These are phyloP conservation scores for Caenorhabditis tropicalis DNA, from an alignment of 1,140 invertebrate species.

Conservation along the genomic window DNA sequence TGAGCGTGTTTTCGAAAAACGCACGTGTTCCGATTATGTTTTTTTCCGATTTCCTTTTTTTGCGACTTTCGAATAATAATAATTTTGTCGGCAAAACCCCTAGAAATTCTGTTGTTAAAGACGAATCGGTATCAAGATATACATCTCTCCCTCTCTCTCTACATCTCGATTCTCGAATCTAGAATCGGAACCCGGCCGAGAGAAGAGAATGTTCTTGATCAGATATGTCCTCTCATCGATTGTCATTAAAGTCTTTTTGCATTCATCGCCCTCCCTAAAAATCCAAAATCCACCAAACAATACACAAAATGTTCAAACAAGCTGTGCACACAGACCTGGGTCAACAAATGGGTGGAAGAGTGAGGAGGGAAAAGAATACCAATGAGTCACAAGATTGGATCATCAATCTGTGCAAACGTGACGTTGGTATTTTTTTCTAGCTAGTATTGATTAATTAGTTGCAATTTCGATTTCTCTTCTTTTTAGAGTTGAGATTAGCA, in stretches of 20 bases:
- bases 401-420: slow-evolving; percentile 31
- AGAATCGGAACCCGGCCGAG: not conserved
- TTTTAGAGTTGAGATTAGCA: not conserved
- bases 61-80: too few species aligned
- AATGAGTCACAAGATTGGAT: slow-evolving; percentile 38
- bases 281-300: slow-evolving; percentile 23
- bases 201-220: not conserved
- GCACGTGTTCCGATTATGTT: not conserved
- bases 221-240: not conserved
- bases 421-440: not conserved
- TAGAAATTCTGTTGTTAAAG: too few species aligned
- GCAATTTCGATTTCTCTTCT: not conserved
- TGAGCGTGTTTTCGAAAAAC: not conserved
- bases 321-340: not conserved
- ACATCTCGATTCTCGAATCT: not conserved
- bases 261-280: not conserved
- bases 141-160: not conserved
- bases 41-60: not conserved
- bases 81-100: too few species aligned
- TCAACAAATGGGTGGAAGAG: slow-evolving; percentile 24
- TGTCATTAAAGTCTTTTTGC: not conserved
- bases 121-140: too few species aligned
- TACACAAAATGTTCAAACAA: slow-evolving; percentile 42
- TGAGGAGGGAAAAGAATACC: slow-evolving; percentile 15
- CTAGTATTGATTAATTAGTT: not conserved